Evolutionary conservation across 2,113 vertebrate species (phyloP), one percentile per base, ranked within the genome.

Genomic region (Channa maculata): DNA sequence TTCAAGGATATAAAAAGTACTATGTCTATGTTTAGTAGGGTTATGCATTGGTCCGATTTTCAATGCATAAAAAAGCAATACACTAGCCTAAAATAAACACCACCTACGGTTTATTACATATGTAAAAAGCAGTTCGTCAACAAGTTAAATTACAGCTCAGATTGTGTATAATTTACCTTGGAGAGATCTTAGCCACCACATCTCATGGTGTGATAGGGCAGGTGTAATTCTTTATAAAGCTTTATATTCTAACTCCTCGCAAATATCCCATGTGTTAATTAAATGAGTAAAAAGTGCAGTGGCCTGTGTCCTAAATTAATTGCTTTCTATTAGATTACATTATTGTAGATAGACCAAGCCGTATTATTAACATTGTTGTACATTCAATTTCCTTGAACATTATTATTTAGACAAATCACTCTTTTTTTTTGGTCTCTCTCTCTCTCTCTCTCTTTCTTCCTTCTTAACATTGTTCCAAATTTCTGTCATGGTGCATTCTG

Each of bases 241-340:
- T 88, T 90, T 88, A 90, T 89, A 92, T 89, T 91, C 83, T 63
- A 82, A 89, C 80, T 87, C 73, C 84, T 82, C 77, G 82, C 88
- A 93, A 92, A 94, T 89, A 89, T 87, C 92, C 90, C 74, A 72
- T 61, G 66, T 77, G 87, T 93, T 95, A 95, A 95, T 95, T 95
- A 94, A 95, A 94, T 89, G 91, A 93, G 84, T 86, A 92, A 93
- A 94, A 92, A 90, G 94, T 89, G 93, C 94, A 95, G 89, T 79
- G 88, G 93, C 92, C 94, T 95, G 94, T 95, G 93, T 94, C 94
- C 86, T 91, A 91, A 94, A 95, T 95, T 95, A 95, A 95, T 95
- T 94, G 93, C 93, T 92, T 95, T 93, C 88, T 90, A 94, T 95
- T 94, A 95, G 92, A 94, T 94, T 94, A 93, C 88, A 88, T 86